Percentiles rank a stretch among this genome's conserved stretches.
These are phyloP conservation scores for Hyppa rectilinea DNA, from an alignment of 2,888 invertebrate genomes.

Conservation along the genomic window DNA sequence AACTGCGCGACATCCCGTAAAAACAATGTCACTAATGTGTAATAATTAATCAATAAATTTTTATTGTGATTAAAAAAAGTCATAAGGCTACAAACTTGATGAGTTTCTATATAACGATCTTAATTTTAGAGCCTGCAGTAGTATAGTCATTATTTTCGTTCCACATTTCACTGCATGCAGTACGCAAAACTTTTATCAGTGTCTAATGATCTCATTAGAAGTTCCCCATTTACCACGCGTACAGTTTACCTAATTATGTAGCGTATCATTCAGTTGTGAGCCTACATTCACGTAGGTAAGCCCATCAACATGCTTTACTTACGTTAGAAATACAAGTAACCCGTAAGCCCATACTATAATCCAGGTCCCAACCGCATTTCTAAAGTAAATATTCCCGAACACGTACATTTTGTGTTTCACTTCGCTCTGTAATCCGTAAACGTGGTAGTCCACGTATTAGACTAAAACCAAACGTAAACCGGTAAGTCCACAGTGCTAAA, in stretches of 20 bases:
- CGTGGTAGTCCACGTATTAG: constrained; percentile 45
- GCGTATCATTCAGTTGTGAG: background rate
- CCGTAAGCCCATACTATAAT: constrained; percentile 15
- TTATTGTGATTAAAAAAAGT: too few relatives aligned
- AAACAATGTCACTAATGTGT: too few relatives aligned
- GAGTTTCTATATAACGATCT: too few relatives aligned
- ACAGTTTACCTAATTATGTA: too few relatives aligned
- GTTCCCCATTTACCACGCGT: constrained; percentile 9
- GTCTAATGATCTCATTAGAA: constrained; percentile 1
- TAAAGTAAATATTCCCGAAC: constrained; percentile 42
- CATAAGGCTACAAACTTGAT: too few relatives aligned
- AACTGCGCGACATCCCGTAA: too few relatives aligned
- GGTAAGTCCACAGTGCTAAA: constrained; percentile 56
- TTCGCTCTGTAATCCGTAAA: constrained; percentile 41
- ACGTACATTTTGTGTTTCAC: constrained; percentile 40
- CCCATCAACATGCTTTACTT: background rate
- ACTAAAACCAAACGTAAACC: constrained; percentile 53
- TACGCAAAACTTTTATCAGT: background rate
- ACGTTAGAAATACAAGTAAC: constrained; percentile 6
- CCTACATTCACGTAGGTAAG: background rate
- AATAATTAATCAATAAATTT: too few relatives aligned
- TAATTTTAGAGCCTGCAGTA: background rate
- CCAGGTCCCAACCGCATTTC: constrained; percentile 3
- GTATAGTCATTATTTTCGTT: too few relatives aligned
- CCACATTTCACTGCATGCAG: background rate